Conservation (phyloP, 2,113 vertebrate species). For the Psittacus erithacus region DNA sequence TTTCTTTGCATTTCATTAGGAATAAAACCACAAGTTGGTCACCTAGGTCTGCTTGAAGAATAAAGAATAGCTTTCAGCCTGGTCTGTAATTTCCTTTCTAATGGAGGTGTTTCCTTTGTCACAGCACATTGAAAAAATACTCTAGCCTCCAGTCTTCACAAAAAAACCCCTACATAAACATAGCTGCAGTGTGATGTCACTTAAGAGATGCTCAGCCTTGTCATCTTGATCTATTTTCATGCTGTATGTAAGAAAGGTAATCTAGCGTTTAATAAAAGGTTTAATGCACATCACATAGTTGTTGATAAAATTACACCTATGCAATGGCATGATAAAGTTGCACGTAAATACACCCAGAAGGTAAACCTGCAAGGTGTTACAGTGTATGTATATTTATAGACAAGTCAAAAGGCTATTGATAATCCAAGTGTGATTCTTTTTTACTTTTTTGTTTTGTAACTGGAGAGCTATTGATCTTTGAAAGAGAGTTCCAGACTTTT, state of each 20-base stretch:
- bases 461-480: constrained; percentile 5
- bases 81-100: constrained; percentile 64
- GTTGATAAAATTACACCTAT: constrained; percentile 34
- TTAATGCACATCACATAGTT: constrained; percentile 3
- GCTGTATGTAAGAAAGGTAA: not conserved
- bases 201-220: constrained; percentile 6
- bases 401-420: not conserved
- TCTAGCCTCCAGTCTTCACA: not conserved
- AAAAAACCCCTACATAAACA: not conserved
- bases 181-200: constrained; percentile 5
- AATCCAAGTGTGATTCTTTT: not conserved
- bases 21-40: constrained; percentile 40
- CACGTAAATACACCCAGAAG: not conserved
- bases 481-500: not conserved
- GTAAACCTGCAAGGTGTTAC: not conserved
- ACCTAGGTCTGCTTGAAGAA: constrained; percentile 33
- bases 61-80: constrained; percentile 45
- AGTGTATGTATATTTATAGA: not conserved
- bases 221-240: constrained; percentile 38
- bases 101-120: constrained; percentile 42
- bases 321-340: not conserved
- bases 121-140: constrained; percentile 4
- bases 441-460: not conserved
- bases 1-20: constrained; percentile 56
- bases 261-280: constrained; percentile 48